These are phyloP conservation scores for Pachyramphus minor DNA, from an alignment of 2,113 vertebrate genomes.

Conservation along the genomic window DNA sequence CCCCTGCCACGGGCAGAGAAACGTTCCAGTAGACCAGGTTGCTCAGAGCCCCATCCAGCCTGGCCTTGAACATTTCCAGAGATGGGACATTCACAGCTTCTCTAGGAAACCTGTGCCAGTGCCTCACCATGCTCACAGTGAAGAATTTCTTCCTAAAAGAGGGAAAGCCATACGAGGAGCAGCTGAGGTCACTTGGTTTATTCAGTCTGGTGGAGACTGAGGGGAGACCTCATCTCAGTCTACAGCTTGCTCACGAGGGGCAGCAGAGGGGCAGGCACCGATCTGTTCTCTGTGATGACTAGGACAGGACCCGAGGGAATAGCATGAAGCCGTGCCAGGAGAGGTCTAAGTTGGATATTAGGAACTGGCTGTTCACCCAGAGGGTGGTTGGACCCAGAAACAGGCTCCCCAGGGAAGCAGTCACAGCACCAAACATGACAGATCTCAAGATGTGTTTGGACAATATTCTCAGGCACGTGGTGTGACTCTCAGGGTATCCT, in stretches of 20 bases:
- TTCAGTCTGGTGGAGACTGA: background rate
- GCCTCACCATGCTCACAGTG: background rate
- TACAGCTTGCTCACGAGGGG: background rate
- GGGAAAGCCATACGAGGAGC: background rate
- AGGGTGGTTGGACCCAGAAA: background rate
- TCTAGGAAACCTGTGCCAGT: background rate
- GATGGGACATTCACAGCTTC: background rate
- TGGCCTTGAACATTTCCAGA: background rate
- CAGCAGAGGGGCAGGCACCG: background rate
- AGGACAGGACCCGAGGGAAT: background rate
- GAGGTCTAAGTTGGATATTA: background rate
- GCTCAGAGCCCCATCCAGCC: background rate
- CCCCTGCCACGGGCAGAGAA: background rate
- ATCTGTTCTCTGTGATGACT: background rate
- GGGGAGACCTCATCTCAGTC: background rate
- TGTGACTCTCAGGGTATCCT: no score
- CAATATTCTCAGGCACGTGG: background rate
- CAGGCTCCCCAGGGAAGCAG: background rate
- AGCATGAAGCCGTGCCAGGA: background rate
- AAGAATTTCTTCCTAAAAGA: background rate
- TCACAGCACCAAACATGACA: background rate
- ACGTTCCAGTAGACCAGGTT: background rate
- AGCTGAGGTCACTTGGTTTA: background rate
- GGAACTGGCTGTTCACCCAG: background rate
- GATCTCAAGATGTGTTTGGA: background rate